Conservation (phyloP, 2,797 vertebrate species). For the Melanotaenia parkinsoni region DNA sequence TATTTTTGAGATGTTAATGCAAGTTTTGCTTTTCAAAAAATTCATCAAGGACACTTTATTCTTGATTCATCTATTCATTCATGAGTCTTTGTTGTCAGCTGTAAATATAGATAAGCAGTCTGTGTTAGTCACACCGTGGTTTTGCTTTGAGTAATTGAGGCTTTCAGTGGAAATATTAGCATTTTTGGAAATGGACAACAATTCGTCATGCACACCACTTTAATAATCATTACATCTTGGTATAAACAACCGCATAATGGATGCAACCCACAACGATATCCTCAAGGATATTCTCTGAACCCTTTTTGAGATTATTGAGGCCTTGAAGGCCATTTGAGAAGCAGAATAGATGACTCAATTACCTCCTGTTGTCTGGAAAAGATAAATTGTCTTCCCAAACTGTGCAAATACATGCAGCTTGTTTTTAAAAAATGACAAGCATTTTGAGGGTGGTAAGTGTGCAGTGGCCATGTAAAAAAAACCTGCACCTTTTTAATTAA, state of each 20-base stretch:
- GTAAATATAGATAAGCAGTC: conserved; percentile 26
- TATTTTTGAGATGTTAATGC: background rate
- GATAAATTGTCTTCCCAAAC: conserved; percentile 26
- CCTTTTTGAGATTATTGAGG: conserved; percentile 37
- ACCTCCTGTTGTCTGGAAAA: conserved; percentile 42
- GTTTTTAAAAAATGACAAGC: conserved; percentile 25
- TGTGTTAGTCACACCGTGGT: conserved; percentile 27
- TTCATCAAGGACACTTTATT: background rate
- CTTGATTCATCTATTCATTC: conserved; percentile 25
- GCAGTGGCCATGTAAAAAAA: conserved; percentile 25
- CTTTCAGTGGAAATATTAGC: conserved; percentile 55
- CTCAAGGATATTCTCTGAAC: conserved; percentile 49
- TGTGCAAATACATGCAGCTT: conserved; percentile 15
- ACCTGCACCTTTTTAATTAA: conserved; percentile 37
- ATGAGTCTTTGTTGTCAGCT: conserved; percentile 13
- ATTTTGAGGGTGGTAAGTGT: conserved; percentile 31
- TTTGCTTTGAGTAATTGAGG: conserved; percentile 36
- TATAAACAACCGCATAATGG: conserved; percentile 61
- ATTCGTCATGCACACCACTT: conserved; percentile 57
- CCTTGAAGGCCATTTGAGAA: conserved; percentile 50
- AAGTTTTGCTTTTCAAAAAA: background rate
- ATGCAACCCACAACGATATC: conserved; percentile 22
- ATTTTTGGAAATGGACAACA: conserved; percentile 48
- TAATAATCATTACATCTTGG: conserved; percentile 60
- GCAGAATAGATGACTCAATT: conserved; percentile 55